A percentile compares a stretch with the other conserved stretches of the same genome.
Conservation (phyloP, 2,797 vertebrate genomes). For the Dicrostonyx torquatus region DNA sequence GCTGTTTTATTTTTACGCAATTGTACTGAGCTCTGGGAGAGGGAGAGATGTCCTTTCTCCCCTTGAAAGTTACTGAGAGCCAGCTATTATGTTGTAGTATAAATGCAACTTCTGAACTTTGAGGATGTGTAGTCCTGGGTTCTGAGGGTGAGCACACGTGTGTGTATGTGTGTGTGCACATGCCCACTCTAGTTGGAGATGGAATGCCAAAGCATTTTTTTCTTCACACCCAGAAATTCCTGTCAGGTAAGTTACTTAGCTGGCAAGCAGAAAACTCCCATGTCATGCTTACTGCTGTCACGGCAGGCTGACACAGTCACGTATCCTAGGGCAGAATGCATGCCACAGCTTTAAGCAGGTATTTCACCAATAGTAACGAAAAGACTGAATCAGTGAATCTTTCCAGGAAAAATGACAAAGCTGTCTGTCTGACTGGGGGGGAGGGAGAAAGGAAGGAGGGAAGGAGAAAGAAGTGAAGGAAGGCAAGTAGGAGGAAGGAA, state of each 20-base stretch:
- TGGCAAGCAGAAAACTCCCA: slow-evolving; percentile 48
- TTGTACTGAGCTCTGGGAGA: slow-evolving; percentile 37
- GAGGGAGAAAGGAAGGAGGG: too few relatives aligned
- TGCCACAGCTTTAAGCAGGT: neutral
- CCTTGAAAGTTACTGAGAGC: slow-evolving; percentile 39
- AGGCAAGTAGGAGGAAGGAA: neutral
- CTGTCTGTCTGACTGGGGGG: neutral
- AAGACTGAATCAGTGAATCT: slow-evolving; percentile 55
- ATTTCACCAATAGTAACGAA: slow-evolving; percentile 26
- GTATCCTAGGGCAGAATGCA: neutral
- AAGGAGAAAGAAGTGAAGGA: too few relatives aligned
- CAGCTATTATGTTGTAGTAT: neutral
- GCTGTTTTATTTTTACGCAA: slow-evolving; percentile 76
- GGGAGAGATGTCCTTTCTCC: slow-evolving; percentile 57
- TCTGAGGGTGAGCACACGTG: neutral
- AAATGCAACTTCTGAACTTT: slow-evolving; percentile 28
- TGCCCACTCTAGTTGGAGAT: neutral
- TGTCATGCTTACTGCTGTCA: neutral
- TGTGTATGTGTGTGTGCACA: neutral
- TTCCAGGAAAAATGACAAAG: slow-evolving; percentile 67
- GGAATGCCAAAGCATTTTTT: slow-evolving; percentile 33
- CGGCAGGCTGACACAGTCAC: neutral
- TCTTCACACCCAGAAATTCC: slow-evolving; percentile 65
- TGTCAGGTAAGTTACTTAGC: slow-evolving; percentile 17
- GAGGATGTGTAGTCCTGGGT: neutral